A percentile compares a stretch with the other conserved stretches of the same genome.
Evolutionary conservation across 2,797 vertebrate genomes (phyloP).

Genomic region (Molossus alvarezi): DNA sequence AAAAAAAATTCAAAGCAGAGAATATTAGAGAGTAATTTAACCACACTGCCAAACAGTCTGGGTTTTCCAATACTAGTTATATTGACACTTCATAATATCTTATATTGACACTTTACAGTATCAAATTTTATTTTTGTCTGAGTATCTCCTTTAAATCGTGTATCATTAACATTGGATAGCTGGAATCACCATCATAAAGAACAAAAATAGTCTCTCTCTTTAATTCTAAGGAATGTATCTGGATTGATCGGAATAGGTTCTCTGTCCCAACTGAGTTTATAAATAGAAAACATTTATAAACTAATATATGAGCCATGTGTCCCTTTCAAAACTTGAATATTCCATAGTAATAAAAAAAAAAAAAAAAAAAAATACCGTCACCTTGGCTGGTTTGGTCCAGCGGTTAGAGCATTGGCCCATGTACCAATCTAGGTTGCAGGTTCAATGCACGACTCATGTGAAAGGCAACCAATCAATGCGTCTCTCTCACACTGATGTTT

Average conservation of each 20-base stretch:
- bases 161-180: slow-evolving; percentile 30
- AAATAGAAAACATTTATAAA: slow-evolving; percentile 65
- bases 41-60: background rate
- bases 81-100: background rate
- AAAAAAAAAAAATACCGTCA: background rate
- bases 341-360: background rate
- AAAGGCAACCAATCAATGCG: too few relatives aligned
- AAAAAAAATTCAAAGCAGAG: slow-evolving; percentile 57
- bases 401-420: too few relatives aligned
- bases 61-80: slow-evolving; percentile 18
- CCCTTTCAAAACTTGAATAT: slow-evolving; percentile 65
- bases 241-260: background rate
- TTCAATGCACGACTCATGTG: too few relatives aligned
- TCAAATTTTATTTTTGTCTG: slow-evolving; percentile 57
- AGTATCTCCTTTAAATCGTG: slow-evolving; percentile 55
- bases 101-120: background rate
- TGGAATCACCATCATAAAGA: slow-evolving; percentile 43
- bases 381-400: too few relatives aligned
- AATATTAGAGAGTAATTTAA: slow-evolving; percentile 48
- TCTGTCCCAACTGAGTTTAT: slow-evolving; percentile 31
- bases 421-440: too few relatives aligned
- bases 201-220: background rate
- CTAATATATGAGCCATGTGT: background rate
- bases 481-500: too few relatives aligned
- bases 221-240: slow-evolving; percentile 61